A percentile compares a stretch with the other conserved stretches of the same genome.
Evolutionary conservation across 2,888 invertebrate species (phyloP).

Genomic region (Eueremaeus valkanovi): DNA sequence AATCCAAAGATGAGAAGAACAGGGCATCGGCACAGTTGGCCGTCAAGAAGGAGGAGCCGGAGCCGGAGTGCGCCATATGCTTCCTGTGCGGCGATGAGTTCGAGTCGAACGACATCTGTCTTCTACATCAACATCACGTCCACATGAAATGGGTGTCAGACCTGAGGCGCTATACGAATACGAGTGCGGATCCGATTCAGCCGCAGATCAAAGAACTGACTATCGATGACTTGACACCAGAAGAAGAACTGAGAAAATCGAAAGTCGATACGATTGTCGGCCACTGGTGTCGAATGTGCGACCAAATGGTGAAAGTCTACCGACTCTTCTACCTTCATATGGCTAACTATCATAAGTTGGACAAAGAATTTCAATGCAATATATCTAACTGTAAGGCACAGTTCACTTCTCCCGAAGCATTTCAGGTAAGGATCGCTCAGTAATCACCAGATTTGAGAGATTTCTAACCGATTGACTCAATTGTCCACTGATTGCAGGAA

Average conservation of each 20-base stretch:
- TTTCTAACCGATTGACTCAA: neutral
- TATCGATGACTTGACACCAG: conserved; percentile 40
- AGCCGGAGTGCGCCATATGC: conserved; percentile 44
- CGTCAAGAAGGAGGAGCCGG: conserved; percentile 39
- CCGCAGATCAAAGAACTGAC: conserved; percentile 19
- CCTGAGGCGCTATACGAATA: neutral
- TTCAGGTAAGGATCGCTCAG: conserved; percentile 33
- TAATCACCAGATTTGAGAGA: too few relatives aligned
- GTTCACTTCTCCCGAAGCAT: conserved; percentile 42
- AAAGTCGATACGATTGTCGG: conserved; percentile 42
- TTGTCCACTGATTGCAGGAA: conserved; percentile 3
- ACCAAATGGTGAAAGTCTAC: conserved; percentile 44
- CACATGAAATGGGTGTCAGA: conserved; percentile 47
- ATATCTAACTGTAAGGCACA: conserved; percentile 42
- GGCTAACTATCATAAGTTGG: conserved; percentile 43
- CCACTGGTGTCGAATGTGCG: conserved; percentile 45
- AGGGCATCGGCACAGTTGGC: conserved; percentile 3
- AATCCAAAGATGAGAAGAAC: neutral
- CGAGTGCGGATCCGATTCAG: neutral
- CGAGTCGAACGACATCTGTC: conserved; percentile 44
- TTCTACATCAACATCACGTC: conserved; percentile 48
- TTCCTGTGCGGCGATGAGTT: conserved; percentile 47
- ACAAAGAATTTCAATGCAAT: conserved; percentile 44
- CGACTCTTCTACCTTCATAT: conserved; percentile 44
- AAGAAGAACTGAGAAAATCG: conserved; percentile 38